Conservation (phyloP, 2,113 vertebrate genomes). For the Manacus vitellinus region DNA sequence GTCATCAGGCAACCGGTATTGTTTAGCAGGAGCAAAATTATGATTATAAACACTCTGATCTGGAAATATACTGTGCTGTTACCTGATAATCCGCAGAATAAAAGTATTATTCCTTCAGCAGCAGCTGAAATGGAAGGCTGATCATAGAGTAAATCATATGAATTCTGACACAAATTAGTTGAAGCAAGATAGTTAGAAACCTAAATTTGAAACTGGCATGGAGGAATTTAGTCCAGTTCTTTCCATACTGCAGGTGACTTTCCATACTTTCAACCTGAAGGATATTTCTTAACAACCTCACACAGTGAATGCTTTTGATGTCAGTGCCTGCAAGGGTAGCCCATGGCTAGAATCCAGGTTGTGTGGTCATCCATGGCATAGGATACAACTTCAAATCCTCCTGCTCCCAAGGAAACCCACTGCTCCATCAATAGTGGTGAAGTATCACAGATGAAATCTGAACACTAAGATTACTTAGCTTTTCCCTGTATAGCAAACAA, state of each 20-base stretch:
- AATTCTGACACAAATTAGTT: background rate
- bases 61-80: background rate
- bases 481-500: background rate
- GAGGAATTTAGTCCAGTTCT: background rate
- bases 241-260: background rate
- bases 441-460: background rate
- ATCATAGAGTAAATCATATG: background rate
- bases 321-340: background rate
- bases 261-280: background rate
- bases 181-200: slow-evolving; percentile 7
- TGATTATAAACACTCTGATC: background rate
- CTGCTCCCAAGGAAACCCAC: background rate
- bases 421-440: background rate
- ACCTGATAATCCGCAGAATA: background rate
- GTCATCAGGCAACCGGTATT: background rate
- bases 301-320: background rate
- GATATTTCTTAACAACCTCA: background rate
- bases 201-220: background rate
- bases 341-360: background rate
- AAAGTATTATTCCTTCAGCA: background rate
- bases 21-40: background rate
- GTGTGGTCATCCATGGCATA: fast-evolving
- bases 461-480: background rate
- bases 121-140: background rate
- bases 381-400: background rate